Evolutionary conservation across 2,888 invertebrate species (phyloP).

Genomic region (Pandemis cinnamomeana): DNA sequence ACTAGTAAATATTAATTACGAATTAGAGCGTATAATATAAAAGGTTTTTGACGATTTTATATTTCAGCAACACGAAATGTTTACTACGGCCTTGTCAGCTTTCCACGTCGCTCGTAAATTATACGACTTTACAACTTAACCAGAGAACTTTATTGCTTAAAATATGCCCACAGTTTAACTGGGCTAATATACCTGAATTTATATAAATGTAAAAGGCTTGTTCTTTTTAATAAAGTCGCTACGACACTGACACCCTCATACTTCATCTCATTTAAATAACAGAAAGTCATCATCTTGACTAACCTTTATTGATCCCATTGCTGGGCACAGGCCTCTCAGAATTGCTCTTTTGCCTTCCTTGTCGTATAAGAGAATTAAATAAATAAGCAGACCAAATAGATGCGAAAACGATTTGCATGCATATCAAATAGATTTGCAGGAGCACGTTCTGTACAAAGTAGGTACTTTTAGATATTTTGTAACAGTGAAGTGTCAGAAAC

Average conservation of each 20-base stretch:
- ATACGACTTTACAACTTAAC: slow-evolving; percentile 33
- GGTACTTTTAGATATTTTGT: too few species aligned
- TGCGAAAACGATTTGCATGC: too few species aligned
- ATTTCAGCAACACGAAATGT: slow-evolving; percentile 35
- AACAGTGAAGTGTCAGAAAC: too few species aligned
- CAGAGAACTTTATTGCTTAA: slow-evolving; percentile 29
- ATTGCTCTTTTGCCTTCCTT: too few species aligned
- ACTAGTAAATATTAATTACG: slow-evolving; percentile 7
- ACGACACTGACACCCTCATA: neutral
- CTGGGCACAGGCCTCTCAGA: neutral
- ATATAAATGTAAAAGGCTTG: slow-evolving; percentile 5
- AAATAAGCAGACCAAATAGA: too few species aligned
- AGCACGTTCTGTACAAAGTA: too few species aligned
- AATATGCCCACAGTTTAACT: slow-evolving; percentile 4
- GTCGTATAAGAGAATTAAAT: too few species aligned
- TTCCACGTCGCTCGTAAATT: slow-evolving; percentile 34
- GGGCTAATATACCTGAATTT: neutral
- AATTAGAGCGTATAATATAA: slow-evolving; percentile 12
- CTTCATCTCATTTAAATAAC: neutral
- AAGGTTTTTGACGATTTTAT: slow-evolving; percentile 30
- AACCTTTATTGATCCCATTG: neutral
- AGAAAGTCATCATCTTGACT: neutral
- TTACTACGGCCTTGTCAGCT: slow-evolving; percentile 21
- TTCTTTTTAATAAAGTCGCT: neutral
- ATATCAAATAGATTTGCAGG: too few species aligned